Evolutionary conservation across 1,140 invertebrate species (phyloP), one percentile per base, ranked within the genome.

Genomic region (Drosophila ambigua): DNA sequence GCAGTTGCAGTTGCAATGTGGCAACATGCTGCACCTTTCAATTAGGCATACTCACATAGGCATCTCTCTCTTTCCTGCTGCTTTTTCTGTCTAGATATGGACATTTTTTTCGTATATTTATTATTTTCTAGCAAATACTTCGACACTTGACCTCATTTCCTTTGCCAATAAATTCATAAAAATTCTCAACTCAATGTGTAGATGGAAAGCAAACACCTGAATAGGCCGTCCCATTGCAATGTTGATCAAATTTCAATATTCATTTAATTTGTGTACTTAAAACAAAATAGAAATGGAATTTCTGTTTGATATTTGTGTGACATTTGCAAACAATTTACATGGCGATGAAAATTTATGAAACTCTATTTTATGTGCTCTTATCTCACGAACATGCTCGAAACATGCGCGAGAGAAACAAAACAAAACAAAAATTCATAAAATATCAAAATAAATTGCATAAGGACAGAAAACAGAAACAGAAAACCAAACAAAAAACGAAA

Each of bases 341-440:
- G 58, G 43, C 72, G 4, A 24, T 24, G 60, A 74, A 39, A 39
- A 74, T 74, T 74, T 74, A 65, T 74, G 71, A 50, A 74, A 74
- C 72, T 65, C 61, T 74, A 66, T 59, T 74, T 74, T 74, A 74
- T 74, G 72, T 75, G 62, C 72, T 75, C 72, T 75, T 75, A 75
- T 67, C 72, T 75, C 62, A 75, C 62, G 53, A 74, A 75, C 61
- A 75, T 62, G 61, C 53, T 46, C 45, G 49, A 74, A 50, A 51
- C 49, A 57, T 57, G 46, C 60, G 43, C 48, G 39, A 59, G 55
- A 75, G 59, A 46, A 35, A 45, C 58, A 66, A 46, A 35, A 45
- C 58, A 45, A 11, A 45, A 45, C 13, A 26, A 8, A 59, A 55
- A 49, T 51, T 64, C 53, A 72, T 55, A 54, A 72, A 72, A 45